Percentiles rank a stretch among this genome's conserved stretches.
Conservation (phyloP, 2,797 vertebrate species). For the Macrochelys suwanniensis region DNA sequence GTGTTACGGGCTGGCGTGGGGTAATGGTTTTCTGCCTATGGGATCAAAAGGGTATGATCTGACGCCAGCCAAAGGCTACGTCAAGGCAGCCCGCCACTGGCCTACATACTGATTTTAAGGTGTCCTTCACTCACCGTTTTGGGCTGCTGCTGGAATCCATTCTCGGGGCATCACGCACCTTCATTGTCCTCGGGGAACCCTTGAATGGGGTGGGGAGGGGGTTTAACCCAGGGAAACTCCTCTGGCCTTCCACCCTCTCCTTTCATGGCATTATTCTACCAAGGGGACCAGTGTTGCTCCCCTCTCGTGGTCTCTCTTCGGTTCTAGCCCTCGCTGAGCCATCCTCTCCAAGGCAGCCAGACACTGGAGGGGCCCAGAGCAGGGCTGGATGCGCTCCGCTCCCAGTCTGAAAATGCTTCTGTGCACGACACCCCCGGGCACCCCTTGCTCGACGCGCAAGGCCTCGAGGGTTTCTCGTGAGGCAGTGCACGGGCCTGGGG, state of each 20-base stretch:
- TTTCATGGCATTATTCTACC: accelerated
- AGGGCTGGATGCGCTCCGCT: neutral
- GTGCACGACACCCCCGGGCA: too few relatives aligned
- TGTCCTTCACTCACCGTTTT: neutral
- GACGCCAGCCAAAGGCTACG: neutral
- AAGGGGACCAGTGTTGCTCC: accelerated
- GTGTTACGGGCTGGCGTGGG: neutral
- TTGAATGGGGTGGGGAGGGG: accelerated
- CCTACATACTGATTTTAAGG: accelerated
- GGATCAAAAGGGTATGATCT: neutral
- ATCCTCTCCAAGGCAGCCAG: neutral
- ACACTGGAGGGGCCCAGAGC: neutral
- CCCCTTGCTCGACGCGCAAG: too few relatives aligned
- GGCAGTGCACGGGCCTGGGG: neutral
- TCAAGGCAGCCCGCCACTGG: neutral
- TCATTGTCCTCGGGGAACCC: neutral
- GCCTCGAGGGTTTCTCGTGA: neutral
- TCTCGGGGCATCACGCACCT: neutral
- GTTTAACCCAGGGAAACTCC: accelerated
- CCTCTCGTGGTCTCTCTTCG: neutral
- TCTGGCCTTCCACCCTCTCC: neutral
- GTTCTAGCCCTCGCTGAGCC: accelerated
- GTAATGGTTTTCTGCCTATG: neutral
- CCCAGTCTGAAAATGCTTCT: neutral
- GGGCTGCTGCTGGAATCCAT: neutral